Evolutionary conservation across 1,140 invertebrate genomes (phyloP), one percentile per base, ranked within the genome.

Genomic region (Bombus difficillimus): DNA sequence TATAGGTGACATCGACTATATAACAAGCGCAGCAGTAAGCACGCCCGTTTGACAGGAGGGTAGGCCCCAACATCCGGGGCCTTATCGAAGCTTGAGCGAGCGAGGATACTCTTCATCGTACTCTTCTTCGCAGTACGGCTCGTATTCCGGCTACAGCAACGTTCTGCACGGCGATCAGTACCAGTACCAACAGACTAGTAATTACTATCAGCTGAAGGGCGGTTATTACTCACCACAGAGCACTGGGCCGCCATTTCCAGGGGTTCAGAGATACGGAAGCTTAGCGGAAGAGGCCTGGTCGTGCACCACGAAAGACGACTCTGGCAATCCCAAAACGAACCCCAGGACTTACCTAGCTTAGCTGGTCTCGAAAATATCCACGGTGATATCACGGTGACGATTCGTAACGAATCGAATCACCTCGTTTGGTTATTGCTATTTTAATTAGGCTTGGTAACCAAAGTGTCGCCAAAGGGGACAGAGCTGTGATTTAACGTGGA

Each of bases 1-100:
- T 85, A 97, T 97, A 86, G 96, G 97, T 64, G 97, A 97, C 92
- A 97, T 97, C 87, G 97, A 97, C 57, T 95, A 96, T 80, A 95
- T 96, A 86, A 93, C 95, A 90, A 93, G 95, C 93, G 90, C 96
- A 87, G 93, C 92, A 66, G 95, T 93, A 0, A 95, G 94, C 88
- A 95, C 94, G 41, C 93, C 94, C 13, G 94, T 95, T 88, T 95
- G 94, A 95, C 95, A 95, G 86, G 94, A 95, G 93, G 94, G 92
- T 86, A 92, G 93, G 93, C 92, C 93, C 92, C 93, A 93, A 28
- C 87, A 94, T 86, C 74, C 91, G 94, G 95, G 95, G 93, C 94
- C 95, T 89, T 95, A 95, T 81, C 91, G 94, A 47, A 95, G 95
- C 71, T 83, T 95, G 4, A 95, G 94, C 88, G 95, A 95, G 64